These are phyloP conservation scores for Lamprologus speciosus DNA, from an alignment of 2,113 vertebrate species.

Conservation along the genomic window DNA sequence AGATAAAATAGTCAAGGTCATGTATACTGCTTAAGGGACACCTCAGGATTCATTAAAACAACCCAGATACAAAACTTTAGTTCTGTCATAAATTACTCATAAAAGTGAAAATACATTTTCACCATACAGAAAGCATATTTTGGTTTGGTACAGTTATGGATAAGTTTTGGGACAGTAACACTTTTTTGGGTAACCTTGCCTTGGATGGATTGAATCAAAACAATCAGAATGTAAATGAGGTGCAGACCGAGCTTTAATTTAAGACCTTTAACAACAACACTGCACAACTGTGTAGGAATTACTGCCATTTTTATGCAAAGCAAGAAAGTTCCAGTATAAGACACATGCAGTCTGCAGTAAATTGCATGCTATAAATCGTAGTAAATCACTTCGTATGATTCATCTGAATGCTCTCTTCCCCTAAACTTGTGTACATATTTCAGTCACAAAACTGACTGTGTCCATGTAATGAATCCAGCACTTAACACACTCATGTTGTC, in stretches of 20 bases:
- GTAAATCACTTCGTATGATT: not conserved
- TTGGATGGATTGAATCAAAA: not conserved
- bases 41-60: not conserved
- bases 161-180: not conserved
- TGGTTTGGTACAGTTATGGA: not conserved
- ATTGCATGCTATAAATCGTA: not conserved
- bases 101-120: not conserved
- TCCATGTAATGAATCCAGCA: not conserved
- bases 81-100: not conserved
- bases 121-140: not conserved
- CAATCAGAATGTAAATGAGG: not conserved
- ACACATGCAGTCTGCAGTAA: not conserved
- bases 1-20: not conserved
- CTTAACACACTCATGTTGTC: not conserved
- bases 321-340: not conserved
- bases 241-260: not conserved
- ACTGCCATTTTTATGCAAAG: not conserved
- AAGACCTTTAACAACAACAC: not conserved
- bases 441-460: not conserved
- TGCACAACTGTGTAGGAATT: rapidly evolving
- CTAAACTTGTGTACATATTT: not conserved
- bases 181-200: not conserved
- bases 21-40: not conserved
- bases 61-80: not conserved
- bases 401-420: not conserved